Evolutionary conservation across 2,888 invertebrate genomes (phyloP).

Genomic region (Zonitis immaculata): DNA sequence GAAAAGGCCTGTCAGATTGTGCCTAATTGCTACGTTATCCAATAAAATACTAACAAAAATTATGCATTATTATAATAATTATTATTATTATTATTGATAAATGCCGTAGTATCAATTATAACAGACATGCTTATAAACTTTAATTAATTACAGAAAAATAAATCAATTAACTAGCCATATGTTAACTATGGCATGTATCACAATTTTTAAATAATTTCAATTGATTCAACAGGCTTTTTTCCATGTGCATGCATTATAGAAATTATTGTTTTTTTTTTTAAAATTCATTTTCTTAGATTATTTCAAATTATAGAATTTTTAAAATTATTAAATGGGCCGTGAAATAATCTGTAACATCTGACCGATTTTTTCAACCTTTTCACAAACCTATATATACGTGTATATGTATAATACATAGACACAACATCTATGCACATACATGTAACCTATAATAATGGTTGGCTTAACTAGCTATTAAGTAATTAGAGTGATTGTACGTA

Average conservation of each 20-base stretch:
- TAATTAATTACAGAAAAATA: too few species aligned
- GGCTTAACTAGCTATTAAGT: slow-evolving; percentile 19
- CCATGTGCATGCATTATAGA: background rate
- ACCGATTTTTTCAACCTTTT: slow-evolving; percentile 13
- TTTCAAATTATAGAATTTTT: background rate
- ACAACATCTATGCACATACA: background rate
- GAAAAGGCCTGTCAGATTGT: slow-evolving; percentile 14
- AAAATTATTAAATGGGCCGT: background rate
- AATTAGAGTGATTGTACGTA: slow-evolving; percentile 21
- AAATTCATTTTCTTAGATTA: background rate
- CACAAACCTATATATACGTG: too few species aligned
- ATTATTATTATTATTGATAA: slow-evolving; percentile 2
- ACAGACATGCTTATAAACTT: background rate
- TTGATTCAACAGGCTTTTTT: background rate
- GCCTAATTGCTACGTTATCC: background rate
- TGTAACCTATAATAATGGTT: slow-evolving; percentile 16
- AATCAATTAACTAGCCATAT: background rate
- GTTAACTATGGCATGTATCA: background rate
- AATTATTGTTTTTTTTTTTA: background rate
- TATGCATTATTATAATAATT: too few species aligned
- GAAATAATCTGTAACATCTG: slow-evolving; percentile 4
- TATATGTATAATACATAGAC: too few species aligned
- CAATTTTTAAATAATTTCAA: background rate
- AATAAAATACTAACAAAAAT: background rate
- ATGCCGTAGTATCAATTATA: slow-evolving; percentile 8